Conservation (phyloP, 2,113 vertebrate species). For the Pteronura brasiliensis region DNA sequence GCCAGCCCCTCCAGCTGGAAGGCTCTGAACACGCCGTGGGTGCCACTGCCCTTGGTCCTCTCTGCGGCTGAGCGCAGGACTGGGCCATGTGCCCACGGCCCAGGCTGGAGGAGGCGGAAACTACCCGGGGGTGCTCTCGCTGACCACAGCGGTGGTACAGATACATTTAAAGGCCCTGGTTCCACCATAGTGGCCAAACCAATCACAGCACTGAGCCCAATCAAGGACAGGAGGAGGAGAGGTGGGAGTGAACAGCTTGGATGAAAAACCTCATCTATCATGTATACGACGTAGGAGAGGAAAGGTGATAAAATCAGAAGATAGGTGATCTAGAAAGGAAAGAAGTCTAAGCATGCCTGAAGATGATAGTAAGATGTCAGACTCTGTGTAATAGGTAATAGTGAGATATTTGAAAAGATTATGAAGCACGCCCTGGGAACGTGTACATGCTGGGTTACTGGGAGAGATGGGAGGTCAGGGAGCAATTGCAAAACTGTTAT, state of each 20-base stretch:
- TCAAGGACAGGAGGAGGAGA: neutral
- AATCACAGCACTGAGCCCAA: neutral
- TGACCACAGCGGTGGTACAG: too few species aligned
- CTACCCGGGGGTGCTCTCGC: accelerated
- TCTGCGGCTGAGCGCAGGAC: accelerated
- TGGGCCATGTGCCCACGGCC: accelerated
- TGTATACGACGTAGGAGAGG: accelerated
- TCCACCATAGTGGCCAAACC: neutral
- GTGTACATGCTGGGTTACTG: accelerated
- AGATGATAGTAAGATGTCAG: neutral
- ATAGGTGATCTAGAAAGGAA: neutral
- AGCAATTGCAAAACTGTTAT: neutral
- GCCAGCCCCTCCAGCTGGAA: accelerated
- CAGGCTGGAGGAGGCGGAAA: neutral
- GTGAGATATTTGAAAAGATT: neutral
- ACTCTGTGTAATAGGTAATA: neutral
- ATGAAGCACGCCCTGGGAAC: neutral
- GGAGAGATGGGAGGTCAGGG: neutral
- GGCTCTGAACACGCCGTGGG: accelerated
- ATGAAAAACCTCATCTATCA: too few species aligned
- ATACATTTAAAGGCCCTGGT: neutral
- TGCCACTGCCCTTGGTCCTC: accelerated
- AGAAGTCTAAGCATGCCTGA: too few species aligned
- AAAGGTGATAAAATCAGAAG: neutral
- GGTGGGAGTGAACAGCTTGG: accelerated